Base-by-base conservation (phyloP, 1,140 invertebrate species). In the Heliconius hewitsoni region DNA sequence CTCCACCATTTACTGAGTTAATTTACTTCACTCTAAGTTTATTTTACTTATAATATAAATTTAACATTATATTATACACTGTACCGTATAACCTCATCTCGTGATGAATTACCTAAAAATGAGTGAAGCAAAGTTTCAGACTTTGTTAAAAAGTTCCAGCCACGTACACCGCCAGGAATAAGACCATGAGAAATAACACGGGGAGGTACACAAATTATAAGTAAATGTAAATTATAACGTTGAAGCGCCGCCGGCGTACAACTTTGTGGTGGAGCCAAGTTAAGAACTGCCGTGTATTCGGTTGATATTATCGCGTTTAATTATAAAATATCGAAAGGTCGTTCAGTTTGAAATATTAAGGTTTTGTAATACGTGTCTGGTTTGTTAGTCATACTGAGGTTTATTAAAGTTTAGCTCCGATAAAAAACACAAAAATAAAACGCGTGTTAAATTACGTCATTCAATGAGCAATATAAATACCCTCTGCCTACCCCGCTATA, bases 191-290 rank as follows among this genome's bases (percentile, higher is more conserved):
- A 66, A 66, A 66, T 66, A 66, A 66, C 60, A 66, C 60, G 27
- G n/a, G 19, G 60, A 66, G 60, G 60, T 66, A 66, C 60, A 66
- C 60, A 30, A 66, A 66, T 66, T 66, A 66, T 66, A 66, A 66
- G 60, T 66, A 27, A 66, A 66, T 66, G 57, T 66, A 66, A 66
- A 66, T 66, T 66, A 23, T 66, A 66, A 66, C 11, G 57, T 66
- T 13, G 57, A 66, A 27, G 57, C 57, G 57, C 60, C 60, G 60
- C 60, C 60, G 60, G 60, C 60, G 60, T 13, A 66, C 60, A 66
- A 66, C 60, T 30, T 30, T 30, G 60, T 66, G 11, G 27, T 27
- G 23, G 60, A 66, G 60, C 23, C 60, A 16, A 66, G 23, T 66
- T 66, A 27, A 66, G 60, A 66, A 66, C 57, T 60, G 60, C 23